phyloP scores from a whole-genome alignment of 2,888 invertebrate species.

The Ophion ventricosus region DNA sequence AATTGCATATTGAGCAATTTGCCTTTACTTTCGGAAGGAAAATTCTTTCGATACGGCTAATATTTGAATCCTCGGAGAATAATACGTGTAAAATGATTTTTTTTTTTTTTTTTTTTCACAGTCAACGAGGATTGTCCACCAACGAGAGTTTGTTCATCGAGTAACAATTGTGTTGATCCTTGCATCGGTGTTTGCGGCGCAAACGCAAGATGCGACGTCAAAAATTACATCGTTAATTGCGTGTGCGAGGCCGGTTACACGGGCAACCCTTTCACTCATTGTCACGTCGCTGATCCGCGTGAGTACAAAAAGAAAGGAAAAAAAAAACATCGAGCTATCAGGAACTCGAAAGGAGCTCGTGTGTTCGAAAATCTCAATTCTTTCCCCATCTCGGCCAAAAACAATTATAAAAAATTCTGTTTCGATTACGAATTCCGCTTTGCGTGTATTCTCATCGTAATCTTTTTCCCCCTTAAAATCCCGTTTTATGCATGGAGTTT shows the following conservation, averaged over 20 bases:
- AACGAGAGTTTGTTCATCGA: constrained; percentile 88
- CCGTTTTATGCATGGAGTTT: too few species aligned
- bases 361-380: too few species aligned
- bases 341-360: not conserved
- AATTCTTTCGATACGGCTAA: not conserved
- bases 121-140: constrained; percentile 91
- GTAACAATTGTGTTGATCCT: constrained; percentile 91
- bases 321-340: not conserved
- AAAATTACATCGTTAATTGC: constrained; percentile 91
- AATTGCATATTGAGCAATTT: constrained; percentile 3
- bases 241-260: constrained; percentile 91
- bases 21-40: not conserved
- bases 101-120: too few species aligned
- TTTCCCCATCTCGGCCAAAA: too few species aligned
- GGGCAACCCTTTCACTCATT: constrained; percentile 90
- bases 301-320: constrained; percentile 71
- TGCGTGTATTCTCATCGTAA: too few species aligned
- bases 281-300: constrained; percentile 91
- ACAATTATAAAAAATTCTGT: too few species aligned
- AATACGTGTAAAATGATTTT: constrained; percentile 10
- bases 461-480: too few species aligned
- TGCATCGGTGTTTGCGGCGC: constrained; percentile 90
- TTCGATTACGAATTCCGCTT: too few species aligned
- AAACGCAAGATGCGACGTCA: constrained; percentile 91
- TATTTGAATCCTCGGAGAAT: too few species aligned